phyloP scores from a whole-genome alignment of 2,888 invertebrate genomes.

The Drosophila merina region DNA sequence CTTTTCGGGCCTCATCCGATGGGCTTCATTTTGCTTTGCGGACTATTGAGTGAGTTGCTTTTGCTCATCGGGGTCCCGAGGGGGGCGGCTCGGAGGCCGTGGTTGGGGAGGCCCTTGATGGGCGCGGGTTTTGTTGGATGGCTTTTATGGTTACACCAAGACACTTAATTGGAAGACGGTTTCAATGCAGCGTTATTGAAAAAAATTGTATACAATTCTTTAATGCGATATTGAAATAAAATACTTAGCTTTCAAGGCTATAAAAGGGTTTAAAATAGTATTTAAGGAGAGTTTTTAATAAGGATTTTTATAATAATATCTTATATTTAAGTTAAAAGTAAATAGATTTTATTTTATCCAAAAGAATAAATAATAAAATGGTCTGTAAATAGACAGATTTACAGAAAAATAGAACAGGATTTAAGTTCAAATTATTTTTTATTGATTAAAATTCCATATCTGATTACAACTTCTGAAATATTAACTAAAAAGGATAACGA shows the following conservation, averaged over 20 bases:
- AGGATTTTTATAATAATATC: too few species aligned
- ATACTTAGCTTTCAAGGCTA: not conserved
- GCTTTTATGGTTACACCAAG: slow-evolving; percentile 62
- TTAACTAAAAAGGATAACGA: too few species aligned
- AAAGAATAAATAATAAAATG: too few species aligned
- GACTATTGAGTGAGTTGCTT: slow-evolving; percentile 70
- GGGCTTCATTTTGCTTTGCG: slow-evolving; percentile 55
- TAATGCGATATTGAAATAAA: not conserved
- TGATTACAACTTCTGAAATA: too few species aligned
- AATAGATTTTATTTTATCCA: too few species aligned
- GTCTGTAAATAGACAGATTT: too few species aligned
- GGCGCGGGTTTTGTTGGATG: slow-evolving; percentile 60
- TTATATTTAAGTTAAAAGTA: too few species aligned
- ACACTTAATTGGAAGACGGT: slow-evolving; percentile 48
- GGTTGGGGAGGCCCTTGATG: slow-evolving; percentile 28
- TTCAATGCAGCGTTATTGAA: slow-evolving; percentile 11
- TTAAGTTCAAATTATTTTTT: too few species aligned
- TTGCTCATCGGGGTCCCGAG: slow-evolving; percentile 21
- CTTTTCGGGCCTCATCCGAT: slow-evolving; percentile 41
- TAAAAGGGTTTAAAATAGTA: not conserved
- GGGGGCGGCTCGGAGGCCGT: not conserved
- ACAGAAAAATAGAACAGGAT: too few species aligned
- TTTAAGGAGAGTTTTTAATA: too few species aligned
- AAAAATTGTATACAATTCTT: not conserved
- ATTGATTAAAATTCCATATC: too few species aligned